Evolutionary conservation across 2,888 invertebrate species (phyloP), one percentile per base, ranked within the genome.

Genomic region (Coleophora flavipennella): DNA sequence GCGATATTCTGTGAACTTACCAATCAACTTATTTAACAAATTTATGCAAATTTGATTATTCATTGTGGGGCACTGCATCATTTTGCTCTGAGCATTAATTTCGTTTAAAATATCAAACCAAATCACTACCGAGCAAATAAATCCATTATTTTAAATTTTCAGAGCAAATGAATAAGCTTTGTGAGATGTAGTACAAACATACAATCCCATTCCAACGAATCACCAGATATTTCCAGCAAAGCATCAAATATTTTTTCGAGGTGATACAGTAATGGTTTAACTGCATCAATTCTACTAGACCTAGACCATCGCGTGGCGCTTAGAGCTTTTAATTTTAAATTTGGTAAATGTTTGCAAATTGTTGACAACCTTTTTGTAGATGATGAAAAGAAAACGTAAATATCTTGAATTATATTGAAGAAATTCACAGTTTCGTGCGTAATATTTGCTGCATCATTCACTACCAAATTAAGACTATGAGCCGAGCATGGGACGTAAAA

Each of bases 21-120:
- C n/a, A n/a, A n/a, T n/a, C n/a, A n/a, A n/a, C n/a, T n/a, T n/a
- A n/a, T n/a, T n/a, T n/a, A n/a, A n/a, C n/a, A n/a, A n/a, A 20
- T 20, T 20, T 20, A 20, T 20, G 6, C 20, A 3, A 6, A 3
- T 20, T 20, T 6, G 20, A 20, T 20, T 20, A 20, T 20, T 20
- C 20, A 20, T 20, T 41, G n/a, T n/a, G n/a, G n/a, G n/a, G n/a
- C n/a, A n/a, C n/a, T 49, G 49, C 29, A 43, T 37, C 40, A 40
- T 39, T 46, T 47, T 45, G 46, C 45, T 48, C n/a, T 46, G 41
- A 38, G 46, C 10, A 38, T 50, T 48, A 12, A 46, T 43, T 38
- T 46, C 39, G 38, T 41, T 45, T 42, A 48, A 55, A 48, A 62
- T 53, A 12, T 59, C 59, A 49, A 61, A 62, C 57, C 58, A 62